Conservation (phyloP, 2,113 vertebrate genomes). For the Equus przewalskii region DNA sequence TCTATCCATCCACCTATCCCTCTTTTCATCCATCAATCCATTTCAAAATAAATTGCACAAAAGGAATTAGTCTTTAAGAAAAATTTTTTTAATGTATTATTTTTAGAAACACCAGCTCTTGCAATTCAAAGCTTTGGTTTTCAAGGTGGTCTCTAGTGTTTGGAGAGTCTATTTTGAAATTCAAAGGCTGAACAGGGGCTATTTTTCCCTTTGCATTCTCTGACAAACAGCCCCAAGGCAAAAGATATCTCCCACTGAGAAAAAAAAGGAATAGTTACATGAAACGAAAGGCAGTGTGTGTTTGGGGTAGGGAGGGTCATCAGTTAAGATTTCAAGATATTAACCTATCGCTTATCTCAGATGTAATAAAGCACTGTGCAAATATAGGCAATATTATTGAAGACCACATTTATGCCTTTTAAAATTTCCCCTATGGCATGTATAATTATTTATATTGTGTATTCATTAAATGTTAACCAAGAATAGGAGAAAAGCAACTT, state of each 20-base stretch:
- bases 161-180: not conserved
- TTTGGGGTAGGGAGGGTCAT: not conserved
- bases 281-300: not conserved
- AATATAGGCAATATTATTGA: not conserved
- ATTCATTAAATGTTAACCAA: not conserved
- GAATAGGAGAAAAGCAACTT: not conserved
- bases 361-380: not conserved
- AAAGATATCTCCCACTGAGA: not conserved
- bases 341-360: not conserved
- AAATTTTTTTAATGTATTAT: not conserved
- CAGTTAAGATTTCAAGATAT: not conserved
- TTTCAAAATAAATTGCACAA: not conserved
- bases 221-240: not conserved
- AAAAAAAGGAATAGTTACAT: not conserved
- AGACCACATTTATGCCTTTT: not conserved
- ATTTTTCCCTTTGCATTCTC: not conserved
- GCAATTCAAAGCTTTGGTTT: not conserved
- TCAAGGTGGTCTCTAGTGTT: not conserved
- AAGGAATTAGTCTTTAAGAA: not conserved
- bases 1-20: not conserved
- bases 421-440: not conserved
- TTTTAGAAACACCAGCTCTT: not conserved
- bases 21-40: not conserved
- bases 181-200: not conserved
- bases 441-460: not conserved